phyloP scores from a whole-genome alignment of 2,797 vertebrate genomes.

The Poecilia wingei region DNA sequence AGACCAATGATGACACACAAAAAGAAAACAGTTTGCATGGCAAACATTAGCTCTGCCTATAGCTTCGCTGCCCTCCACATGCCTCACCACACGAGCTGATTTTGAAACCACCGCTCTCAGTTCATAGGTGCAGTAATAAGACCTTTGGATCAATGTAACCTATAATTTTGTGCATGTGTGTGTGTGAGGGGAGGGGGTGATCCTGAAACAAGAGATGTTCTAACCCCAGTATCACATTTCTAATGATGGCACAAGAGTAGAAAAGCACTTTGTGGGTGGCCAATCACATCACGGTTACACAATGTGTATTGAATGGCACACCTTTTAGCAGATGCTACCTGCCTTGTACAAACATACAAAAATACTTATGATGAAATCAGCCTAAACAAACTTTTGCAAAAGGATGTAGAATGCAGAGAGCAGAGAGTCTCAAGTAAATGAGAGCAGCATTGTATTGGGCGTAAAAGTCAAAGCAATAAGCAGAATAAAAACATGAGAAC shows the following conservation, averaged over 20 bases:
- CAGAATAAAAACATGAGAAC: not conserved
- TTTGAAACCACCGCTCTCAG: constrained; percentile 28
- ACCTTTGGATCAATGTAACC: constrained; percentile 36
- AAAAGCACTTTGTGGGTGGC: constrained; percentile 3
- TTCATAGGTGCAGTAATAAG: constrained; percentile 53
- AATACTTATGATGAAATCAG: constrained; percentile 19
- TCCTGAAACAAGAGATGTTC: constrained; percentile 8
- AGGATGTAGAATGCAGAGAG: constrained; percentile 35
- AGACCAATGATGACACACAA: not conserved
- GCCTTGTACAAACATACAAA: constrained; percentile 1
- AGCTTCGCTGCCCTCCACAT: constrained; percentile 9
- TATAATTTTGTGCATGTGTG: constrained; percentile 43
- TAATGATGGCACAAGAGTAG: constrained; percentile 1
- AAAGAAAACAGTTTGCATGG: constrained; percentile 3
- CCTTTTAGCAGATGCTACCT: not conserved
- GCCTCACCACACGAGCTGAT: constrained; percentile 35
- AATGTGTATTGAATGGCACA: not conserved
- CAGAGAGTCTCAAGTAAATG: not conserved
- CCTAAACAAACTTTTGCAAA: constrained; percentile 14
- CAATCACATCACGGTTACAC: constrained; percentile 5
- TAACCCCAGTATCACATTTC: constrained; percentile 9
- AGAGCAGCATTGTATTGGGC: constrained; percentile 7
- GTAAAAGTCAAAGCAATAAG: not conserved
- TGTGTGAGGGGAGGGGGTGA: constrained; percentile 1
- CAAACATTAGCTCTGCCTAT: constrained; percentile 15